Evolutionary conservation across 2,797 vertebrate species (phyloP).

Genomic region (Pipistrellus pipistrellus): DNA sequence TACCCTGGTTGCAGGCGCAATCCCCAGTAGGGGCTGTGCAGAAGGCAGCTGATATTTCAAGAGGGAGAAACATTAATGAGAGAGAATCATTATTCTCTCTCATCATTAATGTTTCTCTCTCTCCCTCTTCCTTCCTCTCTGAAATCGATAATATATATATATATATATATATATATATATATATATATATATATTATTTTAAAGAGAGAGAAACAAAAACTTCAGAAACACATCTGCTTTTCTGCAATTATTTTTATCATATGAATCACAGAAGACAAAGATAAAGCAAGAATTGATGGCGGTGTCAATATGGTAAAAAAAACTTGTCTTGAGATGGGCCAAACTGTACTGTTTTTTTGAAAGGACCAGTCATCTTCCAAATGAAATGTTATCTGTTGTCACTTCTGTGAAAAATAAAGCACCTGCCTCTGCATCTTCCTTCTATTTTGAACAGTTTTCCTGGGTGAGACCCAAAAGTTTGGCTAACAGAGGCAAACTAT

Average conservation of each 20-base stretch:
- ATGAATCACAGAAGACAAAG: conserved; percentile 52
- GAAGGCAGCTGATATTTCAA: too few relatives aligned
- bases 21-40: too few relatives aligned
- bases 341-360: conserved; percentile 51
- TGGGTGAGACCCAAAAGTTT: background rate
- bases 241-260: conserved; percentile 62
- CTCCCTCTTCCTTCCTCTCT: too few relatives aligned
- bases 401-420: conserved; percentile 53
- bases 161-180: too few relatives aligned
- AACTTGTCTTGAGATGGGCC: background rate
- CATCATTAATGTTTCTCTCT: too few relatives aligned
- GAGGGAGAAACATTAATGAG: too few relatives aligned
- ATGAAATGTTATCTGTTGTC: conserved; percentile 68
- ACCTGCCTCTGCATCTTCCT: conserved; percentile 49
- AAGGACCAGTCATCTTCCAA: conserved; percentile 37
- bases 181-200: too few relatives aligned
- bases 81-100: too few relatives aligned
- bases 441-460: conserved; percentile 2
- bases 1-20: too few relatives aligned
- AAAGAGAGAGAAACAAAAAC: conserved; percentile 16
- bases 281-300: conserved; percentile 57
- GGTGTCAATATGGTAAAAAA: background rate
- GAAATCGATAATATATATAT: too few relatives aligned
- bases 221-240: conserved; percentile 53
- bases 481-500: background rate